Percentiles rank a stretch among this genome's conserved stretches.
Conservation (phyloP, 2,888 invertebrate species). For the Tigriopus californicus region DNA sequence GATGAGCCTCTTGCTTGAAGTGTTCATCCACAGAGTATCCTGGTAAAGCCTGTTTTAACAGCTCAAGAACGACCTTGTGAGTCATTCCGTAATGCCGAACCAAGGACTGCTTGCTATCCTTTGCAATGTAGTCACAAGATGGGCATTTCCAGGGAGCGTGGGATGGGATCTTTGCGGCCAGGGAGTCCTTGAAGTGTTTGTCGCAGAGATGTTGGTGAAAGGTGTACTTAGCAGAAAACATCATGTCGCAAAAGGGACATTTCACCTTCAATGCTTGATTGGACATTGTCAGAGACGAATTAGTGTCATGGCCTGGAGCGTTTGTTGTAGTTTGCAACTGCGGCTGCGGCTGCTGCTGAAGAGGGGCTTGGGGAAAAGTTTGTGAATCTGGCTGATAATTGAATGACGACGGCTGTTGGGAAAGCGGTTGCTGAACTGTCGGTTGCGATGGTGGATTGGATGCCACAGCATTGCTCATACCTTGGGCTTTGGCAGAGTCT, state of each 20-base stretch:
- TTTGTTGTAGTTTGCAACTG: neutral
- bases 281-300: neutral
- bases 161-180: neutral
- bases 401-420: neutral
- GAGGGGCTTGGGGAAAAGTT: neutral
- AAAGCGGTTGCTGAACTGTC: neutral
- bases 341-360: neutral
- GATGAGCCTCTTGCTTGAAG: neutral
- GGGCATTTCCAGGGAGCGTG: slow-evolving; percentile 7
- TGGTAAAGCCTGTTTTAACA: neutral
- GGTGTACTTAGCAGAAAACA: slow-evolving; percentile 5
- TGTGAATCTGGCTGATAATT: slow-evolving; percentile 1
- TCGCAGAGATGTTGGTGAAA: slow-evolving; percentile 13
- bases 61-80: neutral
- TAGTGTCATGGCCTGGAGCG: neutral
- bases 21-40: neutral
- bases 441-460: neutral
- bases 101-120: neutral
- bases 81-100: slow-evolving; percentile 6
- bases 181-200: slow-evolving; percentile 7
- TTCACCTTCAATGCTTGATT: slow-evolving; percentile 6
- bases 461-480: neutral
- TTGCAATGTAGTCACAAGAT: neutral
- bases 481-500: neutral
- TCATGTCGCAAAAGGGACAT: slow-evolving; percentile 3